Base-by-base conservation (phyloP, 2,797 vertebrate genomes). In the Rhabdophis nuchalis region DNA sequence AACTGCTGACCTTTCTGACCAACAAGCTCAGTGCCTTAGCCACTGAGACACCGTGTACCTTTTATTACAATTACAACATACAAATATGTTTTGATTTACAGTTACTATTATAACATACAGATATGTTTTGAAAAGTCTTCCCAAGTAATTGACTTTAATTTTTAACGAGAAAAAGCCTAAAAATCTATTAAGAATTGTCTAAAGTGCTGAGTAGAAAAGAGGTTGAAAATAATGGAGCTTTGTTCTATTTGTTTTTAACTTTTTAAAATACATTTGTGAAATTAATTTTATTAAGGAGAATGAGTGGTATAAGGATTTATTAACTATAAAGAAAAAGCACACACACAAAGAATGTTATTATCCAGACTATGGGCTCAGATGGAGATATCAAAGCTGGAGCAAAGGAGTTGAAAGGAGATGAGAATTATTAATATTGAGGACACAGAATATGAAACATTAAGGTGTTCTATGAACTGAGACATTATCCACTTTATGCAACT, bases 41-140 rank as follows among this genome's bases (percentile, higher is more conserved):
- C 46, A 50, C 46, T 50, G 46, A 50, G 46, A 5, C 46, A 50
- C 46, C 4, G 46, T 50, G 46, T 6, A 50, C 46, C 46, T 50
- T 50, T 50, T 29, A 92, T 89, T 88, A 68, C 10, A 93, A 61
- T 85, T 90, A 36, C 2, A 72, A 72, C 16, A 72, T 72, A 36
- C 56, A 95, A 94, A 27, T 12, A 85, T 92, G 36, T 85, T 93
- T 64, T 90, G 46, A 94, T 93, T 72, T 72, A 72, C 5, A 32
- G 0, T 68, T 68, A 32, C 13, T 32, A 68, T 68, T 68, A 68
- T n/a, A 64, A 64, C 29, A 64, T 68, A 68, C 72, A 95, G 94
- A 27, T 14, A 85, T 92, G 36, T 85, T 93, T 72, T 90, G 46
- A 94, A 93, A 89, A 93, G 90, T 91, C 85, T 94, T 89, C 91